Evolutionary conservation across 2,888 invertebrate genomes (phyloP).

Genomic region (Lasiommata megera): DNA sequence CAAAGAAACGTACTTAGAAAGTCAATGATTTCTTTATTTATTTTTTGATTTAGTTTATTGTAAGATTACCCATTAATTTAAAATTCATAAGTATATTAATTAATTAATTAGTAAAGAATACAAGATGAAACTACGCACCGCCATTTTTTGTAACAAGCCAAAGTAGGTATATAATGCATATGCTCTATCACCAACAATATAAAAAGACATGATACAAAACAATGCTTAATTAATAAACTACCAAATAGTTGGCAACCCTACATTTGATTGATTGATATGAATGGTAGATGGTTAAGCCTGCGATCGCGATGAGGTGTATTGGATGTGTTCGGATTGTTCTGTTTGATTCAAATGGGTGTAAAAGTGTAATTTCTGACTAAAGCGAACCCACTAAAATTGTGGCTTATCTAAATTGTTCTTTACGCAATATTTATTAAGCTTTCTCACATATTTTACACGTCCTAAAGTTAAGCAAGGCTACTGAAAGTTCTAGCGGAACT

Average conservation of each 20-base stretch:
- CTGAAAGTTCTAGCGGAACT: conserved; percentile 31
- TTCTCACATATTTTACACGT: conserved; percentile 41
- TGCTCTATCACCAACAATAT: no score
- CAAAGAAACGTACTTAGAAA: no score
- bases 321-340: conserved; percentile 36
- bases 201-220: background rate
- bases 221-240: background rate
- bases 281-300: conserved; percentile 43
- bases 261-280: background rate
- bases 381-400: conserved; percentile 36
- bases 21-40: no score
- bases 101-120: no score
- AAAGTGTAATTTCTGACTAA: conserved; percentile 29
- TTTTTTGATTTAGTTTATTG: no score
- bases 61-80: no score
- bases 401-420: conserved; percentile 33
- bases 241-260: conserved; percentile 6
- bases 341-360: conserved; percentile 38
- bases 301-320: conserved; percentile 37
- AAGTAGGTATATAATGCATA: no score
- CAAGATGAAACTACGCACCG: no score
- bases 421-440: conserved; percentile 30
- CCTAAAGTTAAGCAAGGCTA: conserved; percentile 38
- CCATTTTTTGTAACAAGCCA: no score
- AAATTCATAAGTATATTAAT: no score